These are phyloP conservation scores for Peromyscus aztecus DNA, from an alignment of 2,797 vertebrate species.

Conservation along the genomic window DNA sequence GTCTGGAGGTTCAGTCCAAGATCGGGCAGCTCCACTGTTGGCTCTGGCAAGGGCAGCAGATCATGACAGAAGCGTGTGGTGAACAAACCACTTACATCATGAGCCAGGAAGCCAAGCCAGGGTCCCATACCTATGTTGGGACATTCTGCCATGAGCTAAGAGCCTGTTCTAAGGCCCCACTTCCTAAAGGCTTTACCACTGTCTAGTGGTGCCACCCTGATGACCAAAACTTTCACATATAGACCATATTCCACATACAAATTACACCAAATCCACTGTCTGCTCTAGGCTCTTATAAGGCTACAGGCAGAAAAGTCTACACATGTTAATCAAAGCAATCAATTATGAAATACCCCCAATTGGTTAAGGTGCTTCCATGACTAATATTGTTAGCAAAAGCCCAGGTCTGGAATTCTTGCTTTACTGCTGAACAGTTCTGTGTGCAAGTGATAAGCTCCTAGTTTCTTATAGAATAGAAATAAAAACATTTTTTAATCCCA, in stretches of 20 bases:
- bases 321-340: slow-evolving; percentile 4
- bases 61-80: neutral
- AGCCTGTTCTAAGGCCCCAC: neutral
- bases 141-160: neutral
- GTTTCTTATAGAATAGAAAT: neutral
- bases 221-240: neutral
- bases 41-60: neutral
- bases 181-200: neutral
- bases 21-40: neutral
- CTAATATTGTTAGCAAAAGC: slow-evolving; percentile 2
- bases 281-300: neutral
- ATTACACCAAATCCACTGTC: neutral
- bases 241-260: neutral
- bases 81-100: neutral
- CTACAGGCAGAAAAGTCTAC: neutral
- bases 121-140: neutral
- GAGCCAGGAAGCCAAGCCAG: neutral
- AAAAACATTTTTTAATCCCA: slow-evolving; percentile 34
- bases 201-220: too few relatives aligned
- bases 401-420: neutral
- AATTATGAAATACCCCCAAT: neutral
- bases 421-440: neutral
- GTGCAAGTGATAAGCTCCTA: neutral
- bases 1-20: neutral
- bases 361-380: neutral